Percentiles rank a stretch among this genome's conserved stretches.
Evolutionary conservation across 1,140 invertebrate species (phyloP).

Genomic region (Episyrphus balteatus): DNA sequence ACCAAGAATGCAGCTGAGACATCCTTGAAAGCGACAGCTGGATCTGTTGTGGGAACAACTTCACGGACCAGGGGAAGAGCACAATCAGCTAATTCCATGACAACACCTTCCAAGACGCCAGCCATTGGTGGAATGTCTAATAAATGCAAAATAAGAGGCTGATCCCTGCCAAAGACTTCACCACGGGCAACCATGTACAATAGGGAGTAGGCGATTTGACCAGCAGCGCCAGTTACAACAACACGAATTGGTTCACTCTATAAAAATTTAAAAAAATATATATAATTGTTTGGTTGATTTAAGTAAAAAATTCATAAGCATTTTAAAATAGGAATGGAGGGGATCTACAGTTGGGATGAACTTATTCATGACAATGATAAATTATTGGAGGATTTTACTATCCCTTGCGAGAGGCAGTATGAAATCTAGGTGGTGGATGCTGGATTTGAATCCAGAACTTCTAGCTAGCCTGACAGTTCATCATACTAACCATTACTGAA

Average conservation of each 20-base stretch:
- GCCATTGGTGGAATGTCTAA: constrained; percentile 95
- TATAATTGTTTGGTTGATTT: too few relatives aligned
- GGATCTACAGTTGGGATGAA: too few relatives aligned
- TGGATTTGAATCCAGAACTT: too few relatives aligned
- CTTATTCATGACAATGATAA: too few relatives aligned
- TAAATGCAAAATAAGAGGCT: constrained; percentile 80
- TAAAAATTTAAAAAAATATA: constrained; percentile 1
- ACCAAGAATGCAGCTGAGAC: constrained; percentile 97
- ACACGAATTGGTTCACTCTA: constrained; percentile 71
- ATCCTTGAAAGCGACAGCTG: constrained; percentile 85
- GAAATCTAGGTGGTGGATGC: too few relatives aligned
- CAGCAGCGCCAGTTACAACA: constrained; percentile 93
- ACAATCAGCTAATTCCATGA: constrained; percentile 95
- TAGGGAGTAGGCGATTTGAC: constrained; percentile 97
- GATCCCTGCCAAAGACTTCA: constrained; percentile 88
- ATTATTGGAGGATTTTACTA: too few relatives aligned
- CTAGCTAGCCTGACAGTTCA: too few relatives aligned
- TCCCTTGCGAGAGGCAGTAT: too few relatives aligned
- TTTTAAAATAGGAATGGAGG: too few relatives aligned
- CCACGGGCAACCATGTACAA: constrained; percentile 90
- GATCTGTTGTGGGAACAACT: constrained; percentile 78
- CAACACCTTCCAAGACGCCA: constrained; percentile 88
- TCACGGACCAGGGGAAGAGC: constrained; percentile 81
- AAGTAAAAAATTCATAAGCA: too few relatives aligned
- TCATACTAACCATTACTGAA: too few relatives aligned